These are phyloP conservation scores for Trichosurus vulpecula DNA, from an alignment of 2,797 vertebrate species.

Conservation along the genomic window DNA sequence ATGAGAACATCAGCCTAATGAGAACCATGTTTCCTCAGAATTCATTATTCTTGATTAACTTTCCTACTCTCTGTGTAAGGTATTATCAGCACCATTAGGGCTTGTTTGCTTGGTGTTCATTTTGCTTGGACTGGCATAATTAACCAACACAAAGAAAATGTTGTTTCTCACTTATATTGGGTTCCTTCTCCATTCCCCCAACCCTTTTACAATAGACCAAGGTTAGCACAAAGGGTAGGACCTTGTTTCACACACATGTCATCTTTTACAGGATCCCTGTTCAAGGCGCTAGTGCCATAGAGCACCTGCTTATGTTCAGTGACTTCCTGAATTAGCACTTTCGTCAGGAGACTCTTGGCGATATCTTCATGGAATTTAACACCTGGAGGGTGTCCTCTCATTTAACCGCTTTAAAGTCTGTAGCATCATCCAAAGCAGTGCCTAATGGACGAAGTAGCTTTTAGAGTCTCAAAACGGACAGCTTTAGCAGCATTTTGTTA, in stretches of 20 bases:
- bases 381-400: conserved; percentile 57
- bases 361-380: conserved; percentile 49
- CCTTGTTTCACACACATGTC: conserved; percentile 63
- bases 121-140: not conserved
- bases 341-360: conserved; percentile 30
- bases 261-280: conserved; percentile 76
- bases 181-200: rapidly evolving
- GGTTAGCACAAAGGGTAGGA: not conserved
- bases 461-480: conserved; percentile 49
- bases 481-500: conserved; percentile 34
- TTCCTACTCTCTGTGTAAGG: not conserved
- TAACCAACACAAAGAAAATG: not conserved
- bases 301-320: conserved; percentile 76
- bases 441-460: conserved; percentile 46
- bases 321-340: conserved; percentile 75
- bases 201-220: not conserved
- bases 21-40: not conserved
- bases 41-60: not conserved
- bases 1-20: not conserved
- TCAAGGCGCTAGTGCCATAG: conserved; percentile 77
- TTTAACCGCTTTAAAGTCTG: not conserved
- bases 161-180: not conserved
- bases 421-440: conserved; percentile 20
- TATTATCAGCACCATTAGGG: too few species aligned
- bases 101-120: not conserved